Conservation (phyloP, 1,140 invertebrate genomes). For the Lysiphlebus fabarum region DNA sequence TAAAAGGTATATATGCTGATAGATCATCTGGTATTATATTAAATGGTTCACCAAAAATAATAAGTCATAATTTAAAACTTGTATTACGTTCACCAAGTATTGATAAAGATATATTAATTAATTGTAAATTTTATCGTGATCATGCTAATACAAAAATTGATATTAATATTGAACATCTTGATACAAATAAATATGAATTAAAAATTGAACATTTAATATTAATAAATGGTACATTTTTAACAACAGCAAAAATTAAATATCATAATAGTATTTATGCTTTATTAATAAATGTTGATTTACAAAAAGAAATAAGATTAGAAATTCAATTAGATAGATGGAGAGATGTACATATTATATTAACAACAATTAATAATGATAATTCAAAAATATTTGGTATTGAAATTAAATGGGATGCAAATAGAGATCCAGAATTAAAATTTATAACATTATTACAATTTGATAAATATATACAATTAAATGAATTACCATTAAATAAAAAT, state of each 20-base stretch:
- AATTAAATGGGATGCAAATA: constrained; percentile 78
- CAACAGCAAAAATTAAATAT: constrained; percentile 64
- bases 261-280: constrained; percentile 65
- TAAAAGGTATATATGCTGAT: constrained; percentile 69
- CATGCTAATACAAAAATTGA: constrained; percentile 61
- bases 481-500: constrained; percentile 47
- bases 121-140: constrained; percentile 61
- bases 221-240: constrained; percentile 58
- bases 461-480: constrained; percentile 40
- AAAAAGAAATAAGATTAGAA: constrained; percentile 56
- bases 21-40: constrained; percentile 57
- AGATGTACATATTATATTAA: constrained; percentile 67
- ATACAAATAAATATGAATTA: constrained; percentile 61
- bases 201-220: constrained; percentile 59
- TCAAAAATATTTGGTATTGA: constrained; percentile 66
- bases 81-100: constrained; percentile 69
- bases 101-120: constrained; percentile 59
- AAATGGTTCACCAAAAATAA: constrained; percentile 33
- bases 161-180: constrained; percentile 58
- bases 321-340: constrained; percentile 73
- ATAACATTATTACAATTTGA: constrained; percentile 57
- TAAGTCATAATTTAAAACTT: constrained; percentile 66
- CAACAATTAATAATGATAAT: constrained; percentile 56
- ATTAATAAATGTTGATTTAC: constrained; percentile 54
- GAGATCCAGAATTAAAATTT: constrained; percentile 71